These are phyloP conservation scores for Zeus faber DNA, from an alignment of 2,113 vertebrate species.

Conservation along the genomic window DNA sequence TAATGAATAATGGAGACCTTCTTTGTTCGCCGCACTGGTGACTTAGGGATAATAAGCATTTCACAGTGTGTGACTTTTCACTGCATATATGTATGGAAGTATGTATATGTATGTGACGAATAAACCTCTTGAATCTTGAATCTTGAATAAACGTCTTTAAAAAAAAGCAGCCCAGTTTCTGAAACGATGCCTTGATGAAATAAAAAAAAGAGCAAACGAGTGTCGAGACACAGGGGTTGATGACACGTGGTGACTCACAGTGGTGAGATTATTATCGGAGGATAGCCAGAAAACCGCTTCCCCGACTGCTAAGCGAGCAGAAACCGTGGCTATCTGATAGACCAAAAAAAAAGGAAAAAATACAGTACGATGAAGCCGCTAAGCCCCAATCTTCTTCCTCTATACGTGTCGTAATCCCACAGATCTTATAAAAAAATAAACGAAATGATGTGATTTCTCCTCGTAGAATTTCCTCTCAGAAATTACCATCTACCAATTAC, in stretches of 20 bases:
- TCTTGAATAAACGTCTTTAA: too few relatives aligned
- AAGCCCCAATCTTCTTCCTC: conserved; percentile 44
- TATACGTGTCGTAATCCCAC: conserved; percentile 67
- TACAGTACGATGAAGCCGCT: conserved; percentile 51
- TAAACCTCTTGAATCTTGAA: too few relatives aligned
- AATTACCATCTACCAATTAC: conserved; percentile 74
- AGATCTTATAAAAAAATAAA: conserved; percentile 50
- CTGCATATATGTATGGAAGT: too few relatives aligned
- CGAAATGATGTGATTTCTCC: conserved; percentile 38
- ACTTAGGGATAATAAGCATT: too few relatives aligned
- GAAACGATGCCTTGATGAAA: too few relatives aligned
- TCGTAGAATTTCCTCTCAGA: conserved; percentile 61
- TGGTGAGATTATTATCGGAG: conserved; percentile 52
- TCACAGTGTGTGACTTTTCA: too few relatives aligned
- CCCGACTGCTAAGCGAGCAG: conserved; percentile 11
- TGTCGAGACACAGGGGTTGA: conserved; percentile 15
- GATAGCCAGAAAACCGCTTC: conserved; percentile 48
- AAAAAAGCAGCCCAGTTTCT: too few relatives aligned
- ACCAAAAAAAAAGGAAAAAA: conserved; percentile 25
- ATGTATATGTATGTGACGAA: too few relatives aligned
- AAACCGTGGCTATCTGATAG: background rate
- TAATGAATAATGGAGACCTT: too few relatives aligned
- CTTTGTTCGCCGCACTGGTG: too few relatives aligned
- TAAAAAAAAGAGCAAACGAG: too few relatives aligned
- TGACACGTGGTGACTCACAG: conserved; percentile 37